These are phyloP conservation scores for Hypsopygia costalis DNA, from an alignment of 2,888 invertebrate genomes.

Conservation along the genomic window DNA sequence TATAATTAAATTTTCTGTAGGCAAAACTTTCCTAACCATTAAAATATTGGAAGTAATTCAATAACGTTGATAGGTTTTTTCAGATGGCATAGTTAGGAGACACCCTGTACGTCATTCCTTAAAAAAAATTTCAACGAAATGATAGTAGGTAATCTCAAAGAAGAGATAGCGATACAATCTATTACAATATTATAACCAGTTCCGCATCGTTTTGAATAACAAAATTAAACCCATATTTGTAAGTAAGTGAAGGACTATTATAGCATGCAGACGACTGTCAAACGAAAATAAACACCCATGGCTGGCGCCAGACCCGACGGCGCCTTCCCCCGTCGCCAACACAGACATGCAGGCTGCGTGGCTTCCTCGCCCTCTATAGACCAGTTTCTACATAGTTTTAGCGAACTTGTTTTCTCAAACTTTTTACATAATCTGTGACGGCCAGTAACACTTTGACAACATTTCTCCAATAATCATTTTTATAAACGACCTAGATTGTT, in stretches of 20 bases:
- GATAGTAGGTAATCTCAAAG: no score
- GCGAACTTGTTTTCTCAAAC: background rate
- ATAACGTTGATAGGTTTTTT: no score
- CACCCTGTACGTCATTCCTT: no score
- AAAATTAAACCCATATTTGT: slow-evolving; percentile 20
- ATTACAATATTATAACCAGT: background rate
- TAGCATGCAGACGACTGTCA: slow-evolving; percentile 27
- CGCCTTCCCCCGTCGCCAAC: slow-evolving; percentile 33
- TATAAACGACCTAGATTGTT: no score
- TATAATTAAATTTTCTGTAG: no score
- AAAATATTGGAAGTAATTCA: no score
- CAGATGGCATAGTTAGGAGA: no score
- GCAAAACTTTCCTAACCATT: no score
- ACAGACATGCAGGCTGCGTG: background rate
- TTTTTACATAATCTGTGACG: background rate
- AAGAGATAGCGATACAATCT: no score
- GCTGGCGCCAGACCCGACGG: slow-evolving; percentile 57
- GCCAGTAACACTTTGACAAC: no score
- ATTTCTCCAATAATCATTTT: no score
- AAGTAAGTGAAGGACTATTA: slow-evolving; percentile 7
- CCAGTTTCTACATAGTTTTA: background rate
- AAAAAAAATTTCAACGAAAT: no score
- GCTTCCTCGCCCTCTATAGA: background rate
- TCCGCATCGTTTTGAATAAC: background rate
- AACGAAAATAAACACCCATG: slow-evolving; percentile 37